Evolutionary conservation across 2,113 vertebrate species (phyloP), one percentile per base, ranked within the genome.

Genomic region (Periophthalmus modestus): DNA sequence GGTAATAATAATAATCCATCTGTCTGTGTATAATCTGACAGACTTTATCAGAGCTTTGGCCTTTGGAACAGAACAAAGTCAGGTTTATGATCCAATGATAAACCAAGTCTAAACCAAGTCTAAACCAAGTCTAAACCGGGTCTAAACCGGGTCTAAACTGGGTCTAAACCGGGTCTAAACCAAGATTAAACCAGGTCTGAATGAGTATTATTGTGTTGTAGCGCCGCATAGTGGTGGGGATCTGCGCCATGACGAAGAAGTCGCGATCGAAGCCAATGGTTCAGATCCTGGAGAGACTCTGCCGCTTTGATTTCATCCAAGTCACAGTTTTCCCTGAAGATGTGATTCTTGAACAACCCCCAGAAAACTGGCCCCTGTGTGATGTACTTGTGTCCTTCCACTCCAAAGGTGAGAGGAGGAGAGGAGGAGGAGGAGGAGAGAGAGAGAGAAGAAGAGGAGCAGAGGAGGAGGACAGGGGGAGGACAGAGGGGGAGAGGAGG

Each of bases 211-310:
- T 58, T 58, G 28, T 62, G 59, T 34, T 62, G 1, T 34, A 98
- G 89, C 93, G 95, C 73, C 97, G 97, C 92, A 97, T 99, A 1
- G 92, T 99, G 84, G 98, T 99, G n/a, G 98, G 97, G 71, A 99
- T 99, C 84, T 99, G 98, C 78, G 94, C 96, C 73, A 99, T 99
- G 98, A 97, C 95, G 88, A 99, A 98, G 88, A 99, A 99, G 88
- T 99, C 98, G 63, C 98, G 96, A 67, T 99, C 97, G 21, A 99
- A 98, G 82, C 97, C 98, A 77, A 99, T 65, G 61, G 61, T 65
- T 39, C 33, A 65, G 61, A 99, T 39, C 14, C 34, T 34, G 85
- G 97, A 98, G 87, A 94, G 98, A 24, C 95, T 99, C 59, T 99
- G 62, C 75, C 97, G 95, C 87, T 99, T 99, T 48, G 97, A 99